These are phyloP conservation scores for Neoitamus cyanurus DNA, from an alignment of 2,888 invertebrate species.

Conservation along the genomic window DNA sequence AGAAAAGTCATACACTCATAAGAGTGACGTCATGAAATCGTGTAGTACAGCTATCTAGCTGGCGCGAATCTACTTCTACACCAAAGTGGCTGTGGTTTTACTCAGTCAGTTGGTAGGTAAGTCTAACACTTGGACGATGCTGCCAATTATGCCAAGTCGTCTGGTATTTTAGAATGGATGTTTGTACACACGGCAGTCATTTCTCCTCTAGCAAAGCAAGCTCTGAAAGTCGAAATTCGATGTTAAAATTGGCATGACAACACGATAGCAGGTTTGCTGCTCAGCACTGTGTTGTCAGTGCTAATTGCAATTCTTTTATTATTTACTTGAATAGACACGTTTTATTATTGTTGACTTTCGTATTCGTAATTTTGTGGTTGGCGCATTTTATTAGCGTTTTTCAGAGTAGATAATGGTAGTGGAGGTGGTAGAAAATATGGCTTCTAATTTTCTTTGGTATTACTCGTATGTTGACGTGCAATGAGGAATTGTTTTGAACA, in stretches of 20 bases:
- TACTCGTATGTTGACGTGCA: too few relatives aligned
- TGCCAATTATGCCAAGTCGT: background rate
- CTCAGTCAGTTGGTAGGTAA: background rate
- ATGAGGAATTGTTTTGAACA: too few relatives aligned
- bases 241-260: background rate
- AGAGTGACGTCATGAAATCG: constrained; percentile 23
- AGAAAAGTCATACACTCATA: background rate
- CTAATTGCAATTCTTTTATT: too few relatives aligned
- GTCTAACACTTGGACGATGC: background rate
- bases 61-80: background rate
- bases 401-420: too few relatives aligned
- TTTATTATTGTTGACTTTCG: too few relatives aligned
- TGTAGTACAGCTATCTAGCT: background rate
- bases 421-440: too few relatives aligned
- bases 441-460: too few relatives aligned
- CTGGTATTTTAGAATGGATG: background rate
- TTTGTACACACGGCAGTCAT: background rate
- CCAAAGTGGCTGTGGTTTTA: background rate
- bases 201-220: background rate
- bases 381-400: too few relatives aligned
- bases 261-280: too few relatives aligned
- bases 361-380: too few relatives aligned
- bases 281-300: too few relatives aligned
- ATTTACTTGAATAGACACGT: too few relatives aligned
- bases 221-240: background rate